phyloP scores from a whole-genome alignment of 1,140 invertebrate genomes.

The Drosophila albomicans region DNA sequence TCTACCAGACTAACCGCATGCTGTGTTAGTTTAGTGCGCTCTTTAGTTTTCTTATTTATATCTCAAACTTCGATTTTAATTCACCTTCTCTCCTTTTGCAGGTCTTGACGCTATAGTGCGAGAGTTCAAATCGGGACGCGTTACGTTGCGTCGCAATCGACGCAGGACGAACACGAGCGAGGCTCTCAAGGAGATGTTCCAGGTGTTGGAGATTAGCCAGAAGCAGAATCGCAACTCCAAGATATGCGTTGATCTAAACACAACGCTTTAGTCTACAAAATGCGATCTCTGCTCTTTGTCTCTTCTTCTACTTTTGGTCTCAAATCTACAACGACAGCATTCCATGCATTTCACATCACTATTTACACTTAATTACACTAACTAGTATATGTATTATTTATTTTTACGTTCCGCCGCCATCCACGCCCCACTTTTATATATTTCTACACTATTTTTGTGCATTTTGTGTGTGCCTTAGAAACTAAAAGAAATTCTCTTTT shows the following conservation, averaged over 20 bases:
- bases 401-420: not conserved
- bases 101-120: conserved; percentile 85
- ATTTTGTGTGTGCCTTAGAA: conserved; percentile 27
- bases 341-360: conserved; percentile 65
- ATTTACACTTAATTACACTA: conserved; percentile 29
- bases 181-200: conserved; percentile 83
- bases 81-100: conserved; percentile 34
- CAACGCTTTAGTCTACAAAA: conserved; percentile 31
- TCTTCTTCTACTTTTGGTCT: conserved; percentile 56
- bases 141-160: conserved; percentile 77
- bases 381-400: conserved; percentile 54
- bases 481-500: not conserved
- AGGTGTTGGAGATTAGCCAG: conserved; percentile 82
- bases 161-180: conserved; percentile 77
- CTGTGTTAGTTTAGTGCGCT: conserved; percentile 33
- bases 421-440: not conserved
- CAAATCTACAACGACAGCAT: conserved; percentile 66
- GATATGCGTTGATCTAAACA: conserved; percentile 77
- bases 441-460: not conserved
- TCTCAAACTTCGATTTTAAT: conserved; percentile 4
- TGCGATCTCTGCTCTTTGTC: conserved; percentile 13
- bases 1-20: conserved; percentile 67
- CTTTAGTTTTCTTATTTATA: not conserved
- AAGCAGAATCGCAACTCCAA: conserved; percentile 83
- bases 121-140: conserved; percentile 81